Evolutionary conservation across 2,888 invertebrate species (phyloP), one percentile per base, ranked within the genome.

Genomic region (Elegia similella): DNA sequence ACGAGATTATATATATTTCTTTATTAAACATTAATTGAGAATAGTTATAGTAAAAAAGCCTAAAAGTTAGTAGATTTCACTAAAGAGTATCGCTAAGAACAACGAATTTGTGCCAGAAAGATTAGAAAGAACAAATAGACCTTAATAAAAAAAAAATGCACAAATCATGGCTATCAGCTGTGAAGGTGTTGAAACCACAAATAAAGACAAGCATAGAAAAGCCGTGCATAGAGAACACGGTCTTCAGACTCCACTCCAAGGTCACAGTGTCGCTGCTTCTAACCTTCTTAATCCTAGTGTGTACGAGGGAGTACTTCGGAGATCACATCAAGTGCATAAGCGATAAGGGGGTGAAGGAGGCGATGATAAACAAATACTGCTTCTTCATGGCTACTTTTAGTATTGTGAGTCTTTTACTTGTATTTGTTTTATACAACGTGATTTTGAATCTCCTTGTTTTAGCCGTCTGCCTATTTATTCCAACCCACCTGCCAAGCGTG

Each of bases 321-420:
- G 98, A 98, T 74, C 98, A 98, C 64, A 99, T 99, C 75, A 95
- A 95, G 88, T 99, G 98, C 76, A 94, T 97, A 50, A 90, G 93
- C 0, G 93, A 94, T 43, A 94, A 95, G 67, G 93, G 93, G 0
- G 93, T 95, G 8, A 92, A 93, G 0, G 84, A 87, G 7, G 87
- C 95, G 59, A 95, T 97, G 0, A 95, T 98, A 76, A 95, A 98
- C 78, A 96, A 96, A 0, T 98, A 95, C 77, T 98, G 98, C 78
- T 96, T 96, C 81, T 95, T 96, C 72, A 96, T 95, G 70, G 93
- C 95, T n/a, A 96, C 96, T 0, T 96, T 95, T 78, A 96, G 96
- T 8, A 93, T 96, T 77, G 96, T 96, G 86, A 94, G 94, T 93
- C 5, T 12, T 1, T 38, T 1, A 12, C 10, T 38, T 38, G 89